phyloP scores from a whole-genome alignment of 2,797 vertebrate genomes.

The Liasis olivaceus region DNA sequence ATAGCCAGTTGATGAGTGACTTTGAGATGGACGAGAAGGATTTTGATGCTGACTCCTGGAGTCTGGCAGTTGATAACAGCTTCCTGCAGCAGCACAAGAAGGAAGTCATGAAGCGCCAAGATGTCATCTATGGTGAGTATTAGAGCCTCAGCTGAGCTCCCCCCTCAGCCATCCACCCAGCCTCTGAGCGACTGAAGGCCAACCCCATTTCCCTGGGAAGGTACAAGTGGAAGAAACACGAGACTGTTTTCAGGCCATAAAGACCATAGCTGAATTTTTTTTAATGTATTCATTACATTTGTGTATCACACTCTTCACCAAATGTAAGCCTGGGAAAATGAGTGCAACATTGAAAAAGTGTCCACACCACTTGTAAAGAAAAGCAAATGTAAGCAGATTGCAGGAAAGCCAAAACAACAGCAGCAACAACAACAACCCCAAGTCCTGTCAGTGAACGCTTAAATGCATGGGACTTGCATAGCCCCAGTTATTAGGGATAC shows the following conservation, averaged over 20 bases:
- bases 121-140: slow-evolving; percentile 89
- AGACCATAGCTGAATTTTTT: neutral
- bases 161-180: accelerated
- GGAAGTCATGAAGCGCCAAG: slow-evolving; percentile 91
- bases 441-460: too few species aligned
- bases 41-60: slow-evolving; percentile 92
- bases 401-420: too few species aligned
- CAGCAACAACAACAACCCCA: too few species aligned
- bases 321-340: neutral
- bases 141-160: neutral
- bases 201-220: neutral
- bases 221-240: neutral
- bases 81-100: slow-evolving; percentile 89
- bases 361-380: neutral
- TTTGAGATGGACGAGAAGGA: slow-evolving; percentile 84
- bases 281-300: neutral
- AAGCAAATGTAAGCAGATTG: neutral
- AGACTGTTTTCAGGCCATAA: neutral
- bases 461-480: too few species aligned
- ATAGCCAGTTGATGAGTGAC: slow-evolving; percentile 85
- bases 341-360: too few species aligned
- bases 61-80: slow-evolving; percentile 84
- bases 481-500: too few species aligned
- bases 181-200: neutral
- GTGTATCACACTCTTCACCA: neutral